Base-by-base conservation (phyloP, 1,140 invertebrate genomes). In the Drosophila pachea region DNA sequence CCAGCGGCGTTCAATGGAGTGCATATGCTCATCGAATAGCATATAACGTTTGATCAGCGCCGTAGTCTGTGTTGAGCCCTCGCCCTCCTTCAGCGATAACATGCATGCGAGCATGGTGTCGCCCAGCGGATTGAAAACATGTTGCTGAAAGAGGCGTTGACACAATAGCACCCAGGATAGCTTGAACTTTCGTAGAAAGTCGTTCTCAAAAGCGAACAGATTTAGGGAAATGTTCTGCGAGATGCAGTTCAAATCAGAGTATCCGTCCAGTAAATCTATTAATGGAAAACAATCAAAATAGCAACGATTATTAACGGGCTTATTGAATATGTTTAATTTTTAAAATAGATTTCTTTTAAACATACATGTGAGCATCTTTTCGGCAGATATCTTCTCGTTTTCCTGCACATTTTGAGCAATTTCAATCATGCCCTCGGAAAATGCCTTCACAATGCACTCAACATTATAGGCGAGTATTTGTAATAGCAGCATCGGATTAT, bases 381-480 rank as follows among this genome's bases (percentile, higher is more conserved):
- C 78, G 56, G 86, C 84, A 45, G 88, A 78, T 59, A 84, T 75
- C 61, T 88, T 88, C 47, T 76, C 77, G 49, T 76, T 86, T 48
- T 88, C 77, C 53, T 81, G 86, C 16, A 84, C 73, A 45, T 84
- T 86, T 56, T 86, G 79, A 60, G 77, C 81, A 66, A 88, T 88
- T 68, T 89, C 87, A 12, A 86, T 78, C 70, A 89, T 86, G 38
- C 88, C 88, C 74, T 88, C 87, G 33, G 83, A 79, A 63, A 89
- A 89, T 14, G 89, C 86, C 64, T 86, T 88, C 3, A 88, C 86
- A 79, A 89, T 81, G 71, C 79, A 89, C 73, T 89, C 79, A 9
- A 89, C 73, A 73, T 89, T 84, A 76, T 88, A 86, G 72, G 87
- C 82, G 68, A 89, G 71, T 76, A 89, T 84, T 86, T 89, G 87